Conservation (phyloP, 2,113 vertebrate genomes). For the Empidonax alnorum region DNA sequence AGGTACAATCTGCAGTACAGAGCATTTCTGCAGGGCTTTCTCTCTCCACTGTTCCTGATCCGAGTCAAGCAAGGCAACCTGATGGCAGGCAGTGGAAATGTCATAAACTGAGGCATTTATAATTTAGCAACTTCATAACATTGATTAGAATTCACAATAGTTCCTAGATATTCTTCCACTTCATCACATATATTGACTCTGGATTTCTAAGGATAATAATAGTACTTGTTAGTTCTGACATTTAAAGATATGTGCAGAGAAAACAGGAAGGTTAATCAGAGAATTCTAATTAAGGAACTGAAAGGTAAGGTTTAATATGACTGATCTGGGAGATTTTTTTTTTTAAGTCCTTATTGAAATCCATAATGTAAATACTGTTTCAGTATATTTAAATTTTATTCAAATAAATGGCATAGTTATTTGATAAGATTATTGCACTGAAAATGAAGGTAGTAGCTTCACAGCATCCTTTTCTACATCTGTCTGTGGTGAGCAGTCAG, state of each 20-base stretch:
- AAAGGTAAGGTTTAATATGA: background rate
- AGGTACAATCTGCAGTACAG: background rate
- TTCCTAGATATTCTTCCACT: background rate
- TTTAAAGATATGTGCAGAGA: conserved; percentile 5
- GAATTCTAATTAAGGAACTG: conserved; percentile 41
- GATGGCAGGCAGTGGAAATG: background rate
- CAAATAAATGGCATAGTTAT: background rate
- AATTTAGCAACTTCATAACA: background rate
- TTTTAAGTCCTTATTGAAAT: background rate
- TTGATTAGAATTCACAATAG: background rate
- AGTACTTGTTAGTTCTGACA: conserved; percentile 16
- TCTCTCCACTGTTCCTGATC: background rate
- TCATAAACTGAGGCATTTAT: background rate
- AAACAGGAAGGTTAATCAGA: conserved; percentile 43
- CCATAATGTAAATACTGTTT: background rate
- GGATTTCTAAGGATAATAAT: background rate
- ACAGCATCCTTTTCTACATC: background rate
- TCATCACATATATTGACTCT: background rate
- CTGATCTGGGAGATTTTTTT: background rate
- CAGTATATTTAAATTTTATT: background rate
- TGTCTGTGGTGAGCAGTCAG: background rate
- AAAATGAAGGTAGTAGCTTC: background rate
- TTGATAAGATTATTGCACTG: background rate
- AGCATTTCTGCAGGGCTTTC: background rate
- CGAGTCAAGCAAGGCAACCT: background rate